Percentiles rank a stretch among this genome's conserved stretches.
These are phyloP conservation scores for Lepidocyrtoides sp. DNA, from an alignment of 2,888 invertebrate genomes.

Conservation along the genomic window DNA sequence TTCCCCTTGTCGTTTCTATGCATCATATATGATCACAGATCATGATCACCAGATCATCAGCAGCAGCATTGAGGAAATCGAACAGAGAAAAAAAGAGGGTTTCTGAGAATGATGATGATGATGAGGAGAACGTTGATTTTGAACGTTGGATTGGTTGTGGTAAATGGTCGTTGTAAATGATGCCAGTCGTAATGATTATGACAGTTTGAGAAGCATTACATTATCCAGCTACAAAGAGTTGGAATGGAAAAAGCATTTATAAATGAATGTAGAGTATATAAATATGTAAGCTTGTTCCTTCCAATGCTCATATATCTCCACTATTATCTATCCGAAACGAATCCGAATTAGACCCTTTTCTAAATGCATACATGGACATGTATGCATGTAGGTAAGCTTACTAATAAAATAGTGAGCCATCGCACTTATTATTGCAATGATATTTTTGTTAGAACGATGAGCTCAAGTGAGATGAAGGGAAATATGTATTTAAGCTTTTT, in stretches of 20 bases:
- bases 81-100: conserved; percentile 48
- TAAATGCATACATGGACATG: too few species aligned
- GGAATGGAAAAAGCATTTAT: too few species aligned
- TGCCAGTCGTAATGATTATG: conserved; percentile 33
- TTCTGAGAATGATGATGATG: conserved; percentile 19
- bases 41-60: neutral
- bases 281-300: too few species aligned
- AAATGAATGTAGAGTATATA: too few species aligned
- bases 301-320: too few species aligned
- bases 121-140: too few species aligned
- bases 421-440: too few species aligned
- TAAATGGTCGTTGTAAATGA: neutral
- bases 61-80: neutral
- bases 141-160: conserved; percentile 26
- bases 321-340: too few species aligned
- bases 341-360: too few species aligned
- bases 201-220: conserved; percentile 19
- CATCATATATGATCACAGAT: conserved; percentile 40
- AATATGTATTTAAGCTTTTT: neutral
- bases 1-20: conserved; percentile 28
- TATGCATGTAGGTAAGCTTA: too few species aligned
- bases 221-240: neutral
- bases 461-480: conserved; percentile 5
- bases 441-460: too few species aligned
- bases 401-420: too few species aligned